These are phyloP conservation scores for Aphelenchoides besseyi DNA, from an alignment of 1,140 invertebrate genomes.

Conservation along the genomic window DNA sequence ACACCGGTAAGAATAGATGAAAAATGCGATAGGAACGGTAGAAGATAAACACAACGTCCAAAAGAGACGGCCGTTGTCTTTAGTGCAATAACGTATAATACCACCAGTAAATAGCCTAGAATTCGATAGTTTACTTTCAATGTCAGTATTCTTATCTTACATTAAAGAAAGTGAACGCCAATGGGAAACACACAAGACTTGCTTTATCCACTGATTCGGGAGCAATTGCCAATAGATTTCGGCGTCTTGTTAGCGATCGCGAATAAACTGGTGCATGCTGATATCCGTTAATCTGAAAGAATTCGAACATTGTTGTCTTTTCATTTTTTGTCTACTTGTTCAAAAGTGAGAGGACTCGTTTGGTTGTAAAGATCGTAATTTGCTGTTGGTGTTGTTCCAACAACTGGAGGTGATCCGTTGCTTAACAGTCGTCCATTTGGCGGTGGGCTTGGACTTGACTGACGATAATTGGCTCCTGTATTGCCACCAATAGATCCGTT, in stretches of 20 bases:
- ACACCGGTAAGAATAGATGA: too few relatives aligned
- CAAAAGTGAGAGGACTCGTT: constrained; percentile 35
- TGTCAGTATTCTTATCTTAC: constrained; percentile 24
- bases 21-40: too few relatives aligned
- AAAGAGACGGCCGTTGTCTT: too few relatives aligned
- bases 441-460: constrained; percentile 6
- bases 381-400: background rate
- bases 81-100: constrained; percentile 39
- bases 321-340: constrained; percentile 28
- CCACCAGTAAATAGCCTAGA: constrained; percentile 51
- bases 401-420: constrained; percentile 6
- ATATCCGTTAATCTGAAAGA: constrained; percentile 39
- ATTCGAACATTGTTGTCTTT: too few relatives aligned
- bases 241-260: background rate
- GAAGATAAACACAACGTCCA: too few relatives aligned
- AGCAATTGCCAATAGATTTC: constrained; percentile 36
- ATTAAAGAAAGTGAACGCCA: constrained; percentile 57
- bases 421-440: constrained; percentile 17
- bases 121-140: background rate
- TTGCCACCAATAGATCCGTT: constrained; percentile 8
- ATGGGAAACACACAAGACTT: constrained; percentile 58
- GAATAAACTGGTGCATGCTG: constrained; percentile 25
- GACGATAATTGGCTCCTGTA: background rate
- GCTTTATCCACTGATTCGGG: constrained; percentile 61
- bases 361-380: background rate